Percentiles rank a stretch among this genome's conserved stretches.
Evolutionary conservation across 2,888 invertebrate species (phyloP).

Genomic region (Linnaemya tessellans): DNA sequence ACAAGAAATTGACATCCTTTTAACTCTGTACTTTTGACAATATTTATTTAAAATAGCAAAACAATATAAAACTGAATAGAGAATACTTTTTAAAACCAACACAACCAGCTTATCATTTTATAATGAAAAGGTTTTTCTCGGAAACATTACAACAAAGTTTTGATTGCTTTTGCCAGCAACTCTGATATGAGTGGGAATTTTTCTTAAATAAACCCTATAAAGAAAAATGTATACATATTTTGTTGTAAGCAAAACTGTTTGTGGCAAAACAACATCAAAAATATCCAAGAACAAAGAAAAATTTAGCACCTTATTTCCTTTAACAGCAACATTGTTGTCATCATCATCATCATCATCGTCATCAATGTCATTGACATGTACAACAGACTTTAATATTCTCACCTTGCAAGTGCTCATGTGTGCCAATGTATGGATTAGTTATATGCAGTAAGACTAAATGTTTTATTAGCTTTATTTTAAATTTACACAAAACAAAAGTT

Average conservation of each 20-base stretch:
- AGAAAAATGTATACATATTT: background rate
- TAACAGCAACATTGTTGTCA: background rate
- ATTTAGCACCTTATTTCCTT: conserved; percentile 55
- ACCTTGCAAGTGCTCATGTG: background rate
- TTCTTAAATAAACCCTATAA: background rate
- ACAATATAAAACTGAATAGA: background rate
- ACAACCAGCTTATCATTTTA: background rate
- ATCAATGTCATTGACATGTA: conserved; percentile 9
- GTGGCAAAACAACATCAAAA: conserved; percentile 41
- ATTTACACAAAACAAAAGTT: background rate
- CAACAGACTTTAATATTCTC: conserved; percentile 13
- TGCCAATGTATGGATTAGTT: background rate
- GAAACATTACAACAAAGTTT: conserved; percentile 61
- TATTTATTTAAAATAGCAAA: conserved; percentile 18
- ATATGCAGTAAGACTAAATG: conserved; percentile 25
- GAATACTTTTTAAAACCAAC: conserved; percentile 12
- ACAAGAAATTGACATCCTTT: background rate
- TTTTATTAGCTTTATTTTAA: conserved; percentile 28
- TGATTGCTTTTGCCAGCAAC: conserved; percentile 7
- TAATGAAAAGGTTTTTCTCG: conserved; percentile 59
- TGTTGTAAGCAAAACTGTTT: conserved; percentile 15
- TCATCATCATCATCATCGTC: background rate
- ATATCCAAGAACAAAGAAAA: conserved; percentile 43
- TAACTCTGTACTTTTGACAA: background rate
- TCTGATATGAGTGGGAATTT: background rate